Evolutionary conservation across 2,113 vertebrate genomes (phyloP).

Genomic region (Chlorodrepanis virens): DNA sequence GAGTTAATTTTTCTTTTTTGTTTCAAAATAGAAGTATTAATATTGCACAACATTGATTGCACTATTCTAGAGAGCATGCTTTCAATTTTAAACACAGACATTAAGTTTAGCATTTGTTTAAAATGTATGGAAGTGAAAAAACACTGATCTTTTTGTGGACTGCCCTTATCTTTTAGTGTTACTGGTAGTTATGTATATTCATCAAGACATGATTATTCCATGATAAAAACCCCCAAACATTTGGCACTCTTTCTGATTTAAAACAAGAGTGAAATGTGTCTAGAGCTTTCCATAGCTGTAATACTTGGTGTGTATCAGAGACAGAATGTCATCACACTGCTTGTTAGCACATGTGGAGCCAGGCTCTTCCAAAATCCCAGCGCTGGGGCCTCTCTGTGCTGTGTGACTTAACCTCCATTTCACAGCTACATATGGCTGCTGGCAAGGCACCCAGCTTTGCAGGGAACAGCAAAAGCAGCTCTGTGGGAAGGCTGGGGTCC

Average conservation of each 20-base stretch:
- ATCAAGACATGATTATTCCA: not conserved
- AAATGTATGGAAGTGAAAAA: not conserved
- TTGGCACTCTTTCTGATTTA: not conserved
- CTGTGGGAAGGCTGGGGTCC: not conserved
- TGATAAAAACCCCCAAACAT: not conserved
- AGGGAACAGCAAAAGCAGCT: not conserved
- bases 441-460: not conserved
- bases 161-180: not conserved
- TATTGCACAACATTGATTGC: not conserved
- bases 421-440: constrained; percentile 1
- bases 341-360: not conserved
- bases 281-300: not conserved
- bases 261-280: not conserved
- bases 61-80: not conserved
- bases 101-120: not conserved
- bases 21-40: not conserved
- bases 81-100: not conserved
- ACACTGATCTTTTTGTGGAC: not conserved
- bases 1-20: not conserved
- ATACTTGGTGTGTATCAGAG: not conserved
- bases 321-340: not conserved
- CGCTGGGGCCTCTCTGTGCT: not conserved
- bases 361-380: not conserved
- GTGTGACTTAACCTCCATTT: not conserved
- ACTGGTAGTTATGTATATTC: not conserved